Conservation (phyloP, 2,888 invertebrate genomes). For the Scrobipalpa costella region DNA sequence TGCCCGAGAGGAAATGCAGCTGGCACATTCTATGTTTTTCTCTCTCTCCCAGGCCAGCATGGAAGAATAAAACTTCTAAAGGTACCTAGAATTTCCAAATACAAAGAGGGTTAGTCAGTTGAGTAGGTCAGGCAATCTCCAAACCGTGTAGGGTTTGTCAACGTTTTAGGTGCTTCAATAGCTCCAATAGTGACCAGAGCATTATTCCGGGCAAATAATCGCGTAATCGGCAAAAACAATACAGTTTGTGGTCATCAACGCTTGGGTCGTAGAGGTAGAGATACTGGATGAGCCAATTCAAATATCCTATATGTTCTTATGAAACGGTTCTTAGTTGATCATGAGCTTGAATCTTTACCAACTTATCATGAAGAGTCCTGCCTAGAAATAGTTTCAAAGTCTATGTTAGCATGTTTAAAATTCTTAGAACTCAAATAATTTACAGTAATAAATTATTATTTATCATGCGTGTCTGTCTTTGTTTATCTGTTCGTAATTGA, state of each 20-base stretch:
- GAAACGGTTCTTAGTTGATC: too few relatives aligned
- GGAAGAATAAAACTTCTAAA: neutral
- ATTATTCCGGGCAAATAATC: constrained; percentile 75
- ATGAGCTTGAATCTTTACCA: neutral
- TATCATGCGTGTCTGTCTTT: too few relatives aligned
- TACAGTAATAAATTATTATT: too few relatives aligned
- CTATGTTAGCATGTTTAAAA: too few relatives aligned
- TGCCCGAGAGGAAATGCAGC: too few relatives aligned
- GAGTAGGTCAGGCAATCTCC: neutral
- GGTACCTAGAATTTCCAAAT: neutral
- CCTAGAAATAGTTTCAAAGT: too few relatives aligned
- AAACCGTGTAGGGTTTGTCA: constrained; percentile 7
- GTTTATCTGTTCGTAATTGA: too few relatives aligned
- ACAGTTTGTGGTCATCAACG: constrained; percentile 59
- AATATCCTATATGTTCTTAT: too few relatives aligned
- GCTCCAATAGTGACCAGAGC: constrained; percentile 33
- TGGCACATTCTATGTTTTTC: too few relatives aligned
- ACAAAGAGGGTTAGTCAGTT: constrained; percentile 6
- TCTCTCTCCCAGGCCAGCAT: too few relatives aligned
- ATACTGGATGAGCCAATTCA: neutral
- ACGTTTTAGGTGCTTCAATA: constrained; percentile 4
- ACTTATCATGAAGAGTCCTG: neutral
- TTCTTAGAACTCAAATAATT: too few relatives aligned
- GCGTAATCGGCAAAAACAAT: constrained; percentile 73
- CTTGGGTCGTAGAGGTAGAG: constrained; percentile 32